Percentiles rank a stretch among this genome's conserved stretches.
Evolutionary conservation across 1,140 invertebrate genomes (phyloP).

Genomic region (Arion vulgaris): DNA sequence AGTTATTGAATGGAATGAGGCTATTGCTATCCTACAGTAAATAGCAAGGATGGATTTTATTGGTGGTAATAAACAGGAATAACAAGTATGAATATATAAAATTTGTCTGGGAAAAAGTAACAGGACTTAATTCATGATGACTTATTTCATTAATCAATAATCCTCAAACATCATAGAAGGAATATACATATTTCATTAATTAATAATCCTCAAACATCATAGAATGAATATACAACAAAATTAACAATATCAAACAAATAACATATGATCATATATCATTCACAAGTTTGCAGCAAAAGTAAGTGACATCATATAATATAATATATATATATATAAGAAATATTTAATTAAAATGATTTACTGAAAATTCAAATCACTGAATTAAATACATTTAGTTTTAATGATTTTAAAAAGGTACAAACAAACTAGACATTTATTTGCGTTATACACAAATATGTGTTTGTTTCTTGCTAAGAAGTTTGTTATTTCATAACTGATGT

Average conservation of each 20-base stretch:
- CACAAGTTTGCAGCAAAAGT: not conserved
- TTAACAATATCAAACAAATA: not conserved
- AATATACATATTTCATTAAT: not conserved
- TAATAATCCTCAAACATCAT: not conserved
- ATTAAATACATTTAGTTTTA: too few species aligned
- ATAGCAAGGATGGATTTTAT: not conserved
- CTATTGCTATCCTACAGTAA: not conserved
- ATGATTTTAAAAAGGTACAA: too few species aligned
- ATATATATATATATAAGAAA: not conserved
- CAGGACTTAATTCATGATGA: not conserved
- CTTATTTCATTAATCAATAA: not conserved
- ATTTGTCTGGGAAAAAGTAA: not conserved
- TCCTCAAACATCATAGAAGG: not conserved
- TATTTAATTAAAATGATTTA: not conserved
- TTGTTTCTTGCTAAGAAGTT: too few species aligned
- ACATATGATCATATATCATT: not conserved
- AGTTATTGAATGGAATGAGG: not conserved
- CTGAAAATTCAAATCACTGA: not conserved
- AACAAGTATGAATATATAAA: not conserved
- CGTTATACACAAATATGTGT: too few species aligned
- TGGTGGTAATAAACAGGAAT: not conserved
- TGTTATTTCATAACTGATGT: too few species aligned
- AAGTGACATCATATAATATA: too few species aligned
- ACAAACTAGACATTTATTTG: too few species aligned
- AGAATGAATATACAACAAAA: not conserved